A percentile compares a stretch with the other conserved stretches of the same genome.
phyloP scores from a whole-genome alignment of 2,797 vertebrate genomes.

The Platalea minor region DNA sequence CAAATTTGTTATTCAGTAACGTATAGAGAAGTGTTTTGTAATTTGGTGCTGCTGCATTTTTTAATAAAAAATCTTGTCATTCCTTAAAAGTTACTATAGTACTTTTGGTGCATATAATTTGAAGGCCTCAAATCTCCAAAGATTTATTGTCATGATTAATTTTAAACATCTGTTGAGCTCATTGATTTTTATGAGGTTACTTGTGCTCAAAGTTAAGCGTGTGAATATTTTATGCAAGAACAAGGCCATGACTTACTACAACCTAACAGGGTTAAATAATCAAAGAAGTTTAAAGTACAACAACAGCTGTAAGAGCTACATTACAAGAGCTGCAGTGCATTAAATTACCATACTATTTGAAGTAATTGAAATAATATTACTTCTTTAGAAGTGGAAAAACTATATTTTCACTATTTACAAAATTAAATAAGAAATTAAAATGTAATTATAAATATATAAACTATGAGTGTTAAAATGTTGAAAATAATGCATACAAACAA shows the following conservation, averaged over 20 bases:
- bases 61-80: neutral
- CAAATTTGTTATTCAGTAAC: neutral
- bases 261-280: neutral
- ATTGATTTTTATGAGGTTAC: slow-evolving; percentile 37
- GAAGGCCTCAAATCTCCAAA: neutral
- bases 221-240: slow-evolving; percentile 8
- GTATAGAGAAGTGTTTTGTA: neutral
- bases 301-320: neutral
- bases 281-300: neutral
- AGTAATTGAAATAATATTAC: neutral
- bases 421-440: neutral
- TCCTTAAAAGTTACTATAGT: neutral
- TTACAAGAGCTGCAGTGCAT: neutral
- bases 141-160: slow-evolving; percentile 17
- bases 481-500: neutral
- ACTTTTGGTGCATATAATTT: neutral
- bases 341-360: neutral
- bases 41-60: neutral
- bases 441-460: neutral
- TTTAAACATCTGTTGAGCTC: slow-evolving; percentile 21
- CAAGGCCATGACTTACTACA: neutral
- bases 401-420: neutral
- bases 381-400: neutral
- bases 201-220: neutral
- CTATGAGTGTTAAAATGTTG: neutral